These are phyloP conservation scores for Cisticola juncidis DNA, from an alignment of 2,113 vertebrate genomes.

Conservation along the genomic window DNA sequence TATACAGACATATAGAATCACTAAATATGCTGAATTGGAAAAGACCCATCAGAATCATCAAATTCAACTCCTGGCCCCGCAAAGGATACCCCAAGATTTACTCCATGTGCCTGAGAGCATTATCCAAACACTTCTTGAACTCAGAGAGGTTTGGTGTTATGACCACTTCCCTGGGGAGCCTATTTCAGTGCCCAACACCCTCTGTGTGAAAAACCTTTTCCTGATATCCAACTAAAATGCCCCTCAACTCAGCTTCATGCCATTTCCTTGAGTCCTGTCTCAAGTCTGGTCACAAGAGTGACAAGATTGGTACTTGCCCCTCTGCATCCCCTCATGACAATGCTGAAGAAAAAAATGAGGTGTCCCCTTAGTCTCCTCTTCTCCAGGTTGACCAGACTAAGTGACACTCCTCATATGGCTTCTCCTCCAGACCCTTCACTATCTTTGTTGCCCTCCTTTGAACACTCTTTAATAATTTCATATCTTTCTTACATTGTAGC, in stretches of 20 bases:
- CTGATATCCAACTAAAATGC: background rate
- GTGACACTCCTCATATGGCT: background rate
- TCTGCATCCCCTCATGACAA: background rate
- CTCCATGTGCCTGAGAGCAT: background rate
- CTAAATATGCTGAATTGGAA: background rate
- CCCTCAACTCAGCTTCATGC: background rate
- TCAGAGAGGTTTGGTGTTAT: background rate
- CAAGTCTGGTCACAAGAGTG: fast-evolving
- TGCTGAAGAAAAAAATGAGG: background rate
- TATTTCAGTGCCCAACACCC: background rate
- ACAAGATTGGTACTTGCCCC: background rate
- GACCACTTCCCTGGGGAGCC: background rate
- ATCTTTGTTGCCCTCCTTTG: background rate
- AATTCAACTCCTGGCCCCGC: background rate
- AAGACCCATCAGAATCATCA: background rate
- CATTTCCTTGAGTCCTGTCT: background rate
- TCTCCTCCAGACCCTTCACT: background rate
- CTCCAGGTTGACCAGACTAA: background rate
- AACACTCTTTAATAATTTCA: background rate
- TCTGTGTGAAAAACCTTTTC: background rate
- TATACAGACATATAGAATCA: background rate
- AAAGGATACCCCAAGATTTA: background rate
- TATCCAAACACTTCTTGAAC: background rate
- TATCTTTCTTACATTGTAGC: background rate
- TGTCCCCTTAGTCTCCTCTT: background rate